Percentiles rank a stretch among this genome's conserved stretches.
Evolutionary conservation across 1,140 invertebrate genomes (phyloP).

Genomic region (Listronotus oregonensis): DNA sequence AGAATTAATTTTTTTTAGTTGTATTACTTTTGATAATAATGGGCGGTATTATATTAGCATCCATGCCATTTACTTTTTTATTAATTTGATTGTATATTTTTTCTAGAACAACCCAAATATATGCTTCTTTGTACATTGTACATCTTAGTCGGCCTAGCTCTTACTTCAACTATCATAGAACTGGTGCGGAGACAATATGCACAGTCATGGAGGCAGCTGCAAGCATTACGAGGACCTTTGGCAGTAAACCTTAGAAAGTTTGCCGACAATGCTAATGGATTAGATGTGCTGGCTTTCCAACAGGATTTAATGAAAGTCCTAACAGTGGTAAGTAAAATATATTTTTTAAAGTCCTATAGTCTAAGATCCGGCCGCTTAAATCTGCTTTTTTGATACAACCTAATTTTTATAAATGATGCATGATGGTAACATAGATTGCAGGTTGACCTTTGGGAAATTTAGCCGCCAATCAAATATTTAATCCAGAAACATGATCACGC

Average conservation of each 20-base stretch:
- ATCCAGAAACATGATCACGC: too few species aligned
- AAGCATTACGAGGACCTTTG: conserved; percentile 77
- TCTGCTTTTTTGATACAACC: too few species aligned
- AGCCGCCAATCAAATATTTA: too few species aligned
- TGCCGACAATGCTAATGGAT: conserved; percentile 72
- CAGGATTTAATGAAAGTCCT: conserved; percentile 68
- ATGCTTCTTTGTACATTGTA: conserved; percentile 90
- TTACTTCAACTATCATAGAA: conserved; percentile 95
- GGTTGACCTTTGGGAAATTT: too few species aligned
- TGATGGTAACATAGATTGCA: too few species aligned
- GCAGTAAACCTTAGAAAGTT: conserved; percentile 76
- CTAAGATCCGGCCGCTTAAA: too few species aligned
- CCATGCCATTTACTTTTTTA: too few species aligned
- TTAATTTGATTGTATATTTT: conserved; percentile 27
- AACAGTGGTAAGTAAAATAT: conserved; percentile 61
- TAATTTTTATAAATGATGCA: too few species aligned
- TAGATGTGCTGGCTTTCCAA: conserved; percentile 71
- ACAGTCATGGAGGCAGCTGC: conserved; percentile 79
- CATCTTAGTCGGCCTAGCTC: conserved; percentile 88
- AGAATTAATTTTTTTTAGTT: too few species aligned
- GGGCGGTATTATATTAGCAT: too few species aligned
- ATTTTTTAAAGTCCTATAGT: too few species aligned
- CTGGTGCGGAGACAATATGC: conserved; percentile 83
- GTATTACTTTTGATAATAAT: too few species aligned
- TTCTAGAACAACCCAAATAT: conserved; percentile 79